These are phyloP conservation scores for Xenopus laevis DNA, from an alignment of 2,113 vertebrate species.

Conservation along the genomic window DNA sequence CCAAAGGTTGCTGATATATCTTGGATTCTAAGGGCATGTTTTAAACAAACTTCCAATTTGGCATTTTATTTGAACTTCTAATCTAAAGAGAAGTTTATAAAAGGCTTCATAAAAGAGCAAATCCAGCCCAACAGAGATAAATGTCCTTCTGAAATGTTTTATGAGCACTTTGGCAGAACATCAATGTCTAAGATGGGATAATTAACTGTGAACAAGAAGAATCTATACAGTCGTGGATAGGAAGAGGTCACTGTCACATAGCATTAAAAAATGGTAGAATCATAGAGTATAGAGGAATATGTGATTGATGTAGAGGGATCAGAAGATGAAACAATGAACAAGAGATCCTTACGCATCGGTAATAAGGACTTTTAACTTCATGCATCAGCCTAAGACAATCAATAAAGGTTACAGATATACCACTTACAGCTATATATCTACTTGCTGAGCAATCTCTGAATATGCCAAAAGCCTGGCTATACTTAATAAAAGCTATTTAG, in stretches of 20 bases:
- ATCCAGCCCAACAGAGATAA: constrained; percentile 24
- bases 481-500: constrained; percentile 54
- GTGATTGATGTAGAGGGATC: constrained; percentile 43
- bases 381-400: constrained; percentile 54
- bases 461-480: constrained; percentile 52
- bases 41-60: constrained; percentile 23
- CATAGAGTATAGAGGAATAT: constrained; percentile 34
- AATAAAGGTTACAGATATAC: constrained; percentile 59
- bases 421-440: constrained; percentile 50
- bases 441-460: constrained; percentile 48
- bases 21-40: constrained; percentile 10
- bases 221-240: constrained; percentile 30
- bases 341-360: constrained; percentile 52
- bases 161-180: constrained; percentile 43
- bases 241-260: constrained; percentile 33
- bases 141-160: constrained; percentile 37
- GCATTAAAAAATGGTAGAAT: constrained; percentile 19
- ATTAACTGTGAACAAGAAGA: constrained; percentile 27
- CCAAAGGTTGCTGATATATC: constrained; percentile 33
- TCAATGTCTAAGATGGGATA: constrained; percentile 32
- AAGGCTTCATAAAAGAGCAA: constrained; percentile 32
- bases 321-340: constrained; percentile 47
- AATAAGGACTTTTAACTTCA: constrained; percentile 52
- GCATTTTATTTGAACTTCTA: constrained; percentile 36
- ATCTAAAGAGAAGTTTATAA: constrained; percentile 39